phyloP scores from a whole-genome alignment of 2,797 vertebrate species.

The Heteromormyrus szaboi region DNA sequence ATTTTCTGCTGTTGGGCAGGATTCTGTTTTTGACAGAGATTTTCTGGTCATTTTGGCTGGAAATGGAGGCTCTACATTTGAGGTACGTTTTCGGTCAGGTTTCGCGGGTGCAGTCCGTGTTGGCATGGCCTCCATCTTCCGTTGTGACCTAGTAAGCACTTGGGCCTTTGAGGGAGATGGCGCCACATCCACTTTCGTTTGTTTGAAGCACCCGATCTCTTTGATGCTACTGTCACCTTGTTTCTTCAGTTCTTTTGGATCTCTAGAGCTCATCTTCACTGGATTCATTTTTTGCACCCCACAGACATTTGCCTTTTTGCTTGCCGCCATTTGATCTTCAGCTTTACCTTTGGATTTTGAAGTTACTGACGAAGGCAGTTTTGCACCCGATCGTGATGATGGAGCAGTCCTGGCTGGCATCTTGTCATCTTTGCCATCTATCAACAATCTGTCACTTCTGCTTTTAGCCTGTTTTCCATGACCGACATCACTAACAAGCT shows the following conservation, averaged over 20 bases:
- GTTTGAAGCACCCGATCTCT: conserved; percentile 11
- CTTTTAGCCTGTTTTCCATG: conserved; percentile 40
- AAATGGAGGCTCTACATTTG: conserved; percentile 40
- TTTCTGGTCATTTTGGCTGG: conserved; percentile 61
- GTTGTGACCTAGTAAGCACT: conserved; percentile 67
- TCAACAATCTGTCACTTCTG: conserved; percentile 37
- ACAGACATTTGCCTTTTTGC: conserved; percentile 36
- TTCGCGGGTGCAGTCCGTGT: conserved; percentile 35
- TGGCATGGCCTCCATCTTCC: conserved; percentile 52
- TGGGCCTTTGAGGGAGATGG: conserved; percentile 51
- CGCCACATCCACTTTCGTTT: conserved; percentile 38
- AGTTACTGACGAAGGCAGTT: conserved; percentile 30
- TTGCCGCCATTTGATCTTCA: neutral
- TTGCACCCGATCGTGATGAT: conserved; percentile 45
- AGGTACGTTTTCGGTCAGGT: conserved; percentile 46
- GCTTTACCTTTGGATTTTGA: conserved; percentile 33
- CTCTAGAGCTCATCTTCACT: conserved; percentile 34
- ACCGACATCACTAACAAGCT: conserved; percentile 28
- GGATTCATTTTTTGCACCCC: conserved; percentile 33
- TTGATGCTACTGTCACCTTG: neutral
- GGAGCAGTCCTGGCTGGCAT: conserved; percentile 49
- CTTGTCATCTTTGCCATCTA: conserved; percentile 35
- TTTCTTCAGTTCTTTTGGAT: conserved; percentile 31
- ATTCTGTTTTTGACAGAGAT: conserved; percentile 42
- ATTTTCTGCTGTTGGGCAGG: neutral